Evolutionary conservation across 1,140 invertebrate genomes (phyloP).

Genomic region (Drosophila lacteicornis): DNA sequence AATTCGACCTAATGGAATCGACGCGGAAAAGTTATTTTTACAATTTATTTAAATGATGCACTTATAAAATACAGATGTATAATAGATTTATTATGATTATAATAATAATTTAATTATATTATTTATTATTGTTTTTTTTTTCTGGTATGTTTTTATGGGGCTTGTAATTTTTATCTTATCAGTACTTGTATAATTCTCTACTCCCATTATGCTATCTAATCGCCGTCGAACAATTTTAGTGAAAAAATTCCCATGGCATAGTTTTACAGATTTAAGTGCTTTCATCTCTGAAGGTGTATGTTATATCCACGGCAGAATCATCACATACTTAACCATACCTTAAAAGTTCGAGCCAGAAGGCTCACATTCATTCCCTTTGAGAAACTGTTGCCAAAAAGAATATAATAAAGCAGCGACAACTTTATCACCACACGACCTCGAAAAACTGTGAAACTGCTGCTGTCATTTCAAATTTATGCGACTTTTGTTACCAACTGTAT

Average conservation of each 20-base stretch:
- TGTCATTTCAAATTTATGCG: conserved; percentile 82
- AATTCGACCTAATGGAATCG: background rate
- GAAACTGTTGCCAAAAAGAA: conserved; percentile 25
- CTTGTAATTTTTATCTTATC: no score
- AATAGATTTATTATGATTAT: background rate
- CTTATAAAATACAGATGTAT: background rate
- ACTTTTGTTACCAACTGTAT: conserved; percentile 74
- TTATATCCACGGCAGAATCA: conserved; percentile 9
- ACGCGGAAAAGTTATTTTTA: background rate
- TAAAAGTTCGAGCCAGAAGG: conserved; percentile 35
- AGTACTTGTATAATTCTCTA: background rate
- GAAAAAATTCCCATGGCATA: conserved; percentile 58
- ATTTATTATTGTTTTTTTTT: background rate
- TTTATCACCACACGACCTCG: conserved; percentile 75
- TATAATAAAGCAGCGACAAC: conserved; percentile 37
- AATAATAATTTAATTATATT: background rate
- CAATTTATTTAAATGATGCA: background rate
- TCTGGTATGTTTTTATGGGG: background rate
- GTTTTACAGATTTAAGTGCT: conserved; percentile 45
- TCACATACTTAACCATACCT: conserved; percentile 55
- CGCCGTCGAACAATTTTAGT: conserved; percentile 52
- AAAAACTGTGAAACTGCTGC: conserved; percentile 79
- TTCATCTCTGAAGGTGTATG: conserved; percentile 12
- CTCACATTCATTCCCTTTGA: conserved; percentile 30
- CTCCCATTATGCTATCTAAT: conserved; percentile 15